Percentiles rank a stretch among this genome's conserved stretches.
phyloP scores from a whole-genome alignment of 1,140 invertebrate genomes.

The Teleogryllus occipitalis region DNA sequence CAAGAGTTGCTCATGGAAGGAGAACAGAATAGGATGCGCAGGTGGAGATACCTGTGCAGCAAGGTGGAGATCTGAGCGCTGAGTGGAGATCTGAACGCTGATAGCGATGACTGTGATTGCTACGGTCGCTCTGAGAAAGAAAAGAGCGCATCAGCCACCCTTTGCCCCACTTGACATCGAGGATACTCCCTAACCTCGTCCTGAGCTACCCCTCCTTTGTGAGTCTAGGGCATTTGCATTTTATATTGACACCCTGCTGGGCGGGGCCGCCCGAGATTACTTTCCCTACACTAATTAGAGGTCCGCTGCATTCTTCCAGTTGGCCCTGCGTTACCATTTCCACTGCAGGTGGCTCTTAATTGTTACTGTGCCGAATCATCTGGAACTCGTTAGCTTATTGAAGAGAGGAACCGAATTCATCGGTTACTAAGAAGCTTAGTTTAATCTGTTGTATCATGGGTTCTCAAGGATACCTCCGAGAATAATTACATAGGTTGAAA shows the following conservation, averaged over 20 bases:
- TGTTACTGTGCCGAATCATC: not conserved
- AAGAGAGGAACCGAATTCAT: not conserved
- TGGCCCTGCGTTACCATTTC: not conserved
- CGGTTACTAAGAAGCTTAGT: not conserved
- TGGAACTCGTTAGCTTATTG: not conserved
- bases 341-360: not conserved
- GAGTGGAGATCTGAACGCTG: too few species aligned
- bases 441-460: not conserved
- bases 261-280: not conserved
- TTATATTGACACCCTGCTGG: not conserved
- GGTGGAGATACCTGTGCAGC: too few species aligned
- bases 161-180: too few species aligned
- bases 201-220: not conserved
- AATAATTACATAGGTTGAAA: not conserved
- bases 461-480: not conserved
- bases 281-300: not conserved
- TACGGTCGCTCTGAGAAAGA: too few species aligned
- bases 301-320: too few species aligned
- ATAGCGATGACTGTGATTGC: too few species aligned
- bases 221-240: not conserved
- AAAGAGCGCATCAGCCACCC: too few species aligned
- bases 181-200: too few species aligned
- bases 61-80: too few species aligned
- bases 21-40: too few species aligned
- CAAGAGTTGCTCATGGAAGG: too few species aligned